These are phyloP conservation scores for Patagioenas fasciata DNA, from an alignment of 2,113 vertebrate species.

Conservation along the genomic window DNA sequence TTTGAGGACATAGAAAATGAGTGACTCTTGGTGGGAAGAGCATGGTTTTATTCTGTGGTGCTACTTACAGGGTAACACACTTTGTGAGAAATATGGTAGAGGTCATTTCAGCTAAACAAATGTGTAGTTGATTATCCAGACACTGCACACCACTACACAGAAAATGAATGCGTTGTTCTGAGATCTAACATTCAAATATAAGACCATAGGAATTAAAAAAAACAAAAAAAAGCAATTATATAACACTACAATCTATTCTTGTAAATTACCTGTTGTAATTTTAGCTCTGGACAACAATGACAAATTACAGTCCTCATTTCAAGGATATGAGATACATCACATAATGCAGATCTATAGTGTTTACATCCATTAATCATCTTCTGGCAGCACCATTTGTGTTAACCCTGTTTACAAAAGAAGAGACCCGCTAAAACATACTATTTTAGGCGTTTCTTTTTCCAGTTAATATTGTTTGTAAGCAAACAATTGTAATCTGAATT, in stretches of 20 bases:
- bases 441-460: constrained; percentile 33
- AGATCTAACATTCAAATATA: constrained; percentile 8
- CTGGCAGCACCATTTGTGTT: constrained; percentile 15
- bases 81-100: background rate
- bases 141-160: background rate
- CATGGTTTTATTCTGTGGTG: background rate
- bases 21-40: background rate
- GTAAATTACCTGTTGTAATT: constrained; percentile 52
- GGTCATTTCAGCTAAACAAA: background rate
- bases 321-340: constrained; percentile 44
- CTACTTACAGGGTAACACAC: background rate
- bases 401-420: constrained; percentile 46
- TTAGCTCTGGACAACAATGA: constrained; percentile 49
- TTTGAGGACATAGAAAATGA: background rate
- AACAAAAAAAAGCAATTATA: constrained; percentile 44
- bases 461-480: constrained; percentile 10
- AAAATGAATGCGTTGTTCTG: constrained; percentile 25
- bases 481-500: constrained; percentile 13
- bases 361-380: constrained; percentile 57
- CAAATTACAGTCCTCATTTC: constrained; percentile 55
- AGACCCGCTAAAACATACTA: background rate
- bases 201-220: background rate
- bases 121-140: background rate
- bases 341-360: constrained; percentile 55
- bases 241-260: constrained; percentile 38